Percentiles rank a stretch among this genome's conserved stretches.
Conservation (phyloP, 2,113 vertebrate genomes). For the Sitta europaea region DNA sequence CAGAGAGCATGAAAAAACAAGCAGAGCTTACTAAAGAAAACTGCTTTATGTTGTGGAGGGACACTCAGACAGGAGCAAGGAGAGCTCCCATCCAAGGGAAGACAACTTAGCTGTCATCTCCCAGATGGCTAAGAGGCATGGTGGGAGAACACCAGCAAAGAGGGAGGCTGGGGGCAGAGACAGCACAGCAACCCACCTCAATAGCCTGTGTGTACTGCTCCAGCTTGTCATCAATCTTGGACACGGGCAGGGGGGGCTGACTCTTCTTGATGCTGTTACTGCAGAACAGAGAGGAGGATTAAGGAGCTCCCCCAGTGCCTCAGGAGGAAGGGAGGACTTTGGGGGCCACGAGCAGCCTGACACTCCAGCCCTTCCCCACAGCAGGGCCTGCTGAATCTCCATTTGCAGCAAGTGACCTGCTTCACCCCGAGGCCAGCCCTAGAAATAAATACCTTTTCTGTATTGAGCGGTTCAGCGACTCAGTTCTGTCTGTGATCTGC, state of each 20-base stretch:
- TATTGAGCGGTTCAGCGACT: conserved; percentile 83
- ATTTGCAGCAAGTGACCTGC: neutral
- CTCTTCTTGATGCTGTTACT: conserved; percentile 82
- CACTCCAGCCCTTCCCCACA: neutral
- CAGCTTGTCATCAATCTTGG: conserved; percentile 85
- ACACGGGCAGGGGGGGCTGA: conserved; percentile 72
- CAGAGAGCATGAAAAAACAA: neutral
- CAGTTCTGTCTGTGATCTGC: conserved; percentile 83
- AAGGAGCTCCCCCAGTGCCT: neutral
- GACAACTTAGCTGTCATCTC: neutral
- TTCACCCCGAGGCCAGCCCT: neutral
- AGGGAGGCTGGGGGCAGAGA: neutral
- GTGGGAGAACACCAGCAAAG: neutral
- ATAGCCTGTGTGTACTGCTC: conserved; percentile 90
- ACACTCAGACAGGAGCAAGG: neutral
- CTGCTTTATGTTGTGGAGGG: neutral
- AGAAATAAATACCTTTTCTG: conserved; percentile 80
- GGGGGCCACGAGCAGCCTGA: neutral
- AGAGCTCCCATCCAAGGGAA: neutral
- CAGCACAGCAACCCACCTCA: conserved; percentile 74
- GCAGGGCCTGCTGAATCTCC: neutral
- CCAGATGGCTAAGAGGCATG: rapidly evolving
- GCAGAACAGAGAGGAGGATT: neutral
- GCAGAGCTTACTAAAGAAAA: neutral
- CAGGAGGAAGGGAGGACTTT: neutral